Evolutionary conservation across 2,888 invertebrate genomes (phyloP), one percentile per base, ranked within the genome.

Genomic region (Pharmacophagus antenor): DNA sequence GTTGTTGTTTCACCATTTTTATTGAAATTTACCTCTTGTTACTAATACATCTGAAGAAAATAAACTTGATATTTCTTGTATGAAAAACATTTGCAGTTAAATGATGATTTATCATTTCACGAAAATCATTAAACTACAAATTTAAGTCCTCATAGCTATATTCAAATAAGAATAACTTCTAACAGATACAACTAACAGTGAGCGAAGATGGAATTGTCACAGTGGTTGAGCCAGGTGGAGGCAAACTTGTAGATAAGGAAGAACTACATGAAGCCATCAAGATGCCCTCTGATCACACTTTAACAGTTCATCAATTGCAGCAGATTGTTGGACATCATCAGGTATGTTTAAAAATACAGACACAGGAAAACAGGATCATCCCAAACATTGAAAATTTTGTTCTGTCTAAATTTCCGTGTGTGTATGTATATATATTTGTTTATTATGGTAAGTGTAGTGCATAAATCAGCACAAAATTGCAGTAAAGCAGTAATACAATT

Each of bases 271-370:
- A 88, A 55, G 78, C 84, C 6, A 88, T 89, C 69, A 90, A 89
- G 66, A 82, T 88, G 79, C 89, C 89, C 0, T 68, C 76, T 0
- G 90, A 91, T 62, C 92, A 92, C 65, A 85, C 88, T 0, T 81
- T 92, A 37, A 92, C 92, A 0, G 91, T 92, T 10, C 92, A 92
- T 64, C 93, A 93, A 71, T 75, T 93, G 69, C 92, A 93, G 66
- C 92, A 92, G 63, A 90, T 91, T 64, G 91, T 92, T 56, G 93
- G 93, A 22, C 93, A 93, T 74, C 93, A 94, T 74, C 93, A 94
- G 86, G 93, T 93, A 18, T 18, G 18, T n/a, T 44, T 5, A 18
- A 44, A 44, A 44, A 44, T 18, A 5, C 18, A 18, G 17, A 44
- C n/a, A 2, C 10, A 27, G 27, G 6, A 10, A 27, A 27, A 1